These are phyloP conservation scores for Nesogale talazaci DNA, from an alignment of 2,113 vertebrate species.

Conservation along the genomic window DNA sequence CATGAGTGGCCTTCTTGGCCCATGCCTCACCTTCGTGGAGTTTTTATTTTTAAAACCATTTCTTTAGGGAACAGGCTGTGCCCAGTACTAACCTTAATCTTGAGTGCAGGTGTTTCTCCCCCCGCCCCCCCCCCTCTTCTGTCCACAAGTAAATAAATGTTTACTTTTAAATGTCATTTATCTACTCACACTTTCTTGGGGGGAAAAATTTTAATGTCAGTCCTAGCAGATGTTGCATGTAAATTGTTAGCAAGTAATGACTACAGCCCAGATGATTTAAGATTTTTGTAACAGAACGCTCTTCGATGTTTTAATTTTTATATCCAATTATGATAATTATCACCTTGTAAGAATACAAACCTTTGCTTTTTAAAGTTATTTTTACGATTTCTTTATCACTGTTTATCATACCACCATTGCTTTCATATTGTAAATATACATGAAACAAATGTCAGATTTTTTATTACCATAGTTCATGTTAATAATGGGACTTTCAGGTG, in stretches of 20 bases:
- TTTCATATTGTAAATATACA: conserved; percentile 88
- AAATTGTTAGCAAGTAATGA: conserved; percentile 83
- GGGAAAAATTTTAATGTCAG: conserved; percentile 76
- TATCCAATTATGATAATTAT: conserved; percentile 86
- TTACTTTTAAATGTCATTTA: conserved; percentile 80
- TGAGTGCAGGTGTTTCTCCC: conserved; percentile 80
- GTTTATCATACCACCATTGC: conserved; percentile 84
- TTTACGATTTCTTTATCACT: conserved; percentile 85
- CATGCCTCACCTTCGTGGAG: conserved; percentile 76
- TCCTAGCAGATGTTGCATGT: conserved; percentile 87
- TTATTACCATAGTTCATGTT: conserved; percentile 81
- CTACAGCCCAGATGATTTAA: conserved; percentile 82
- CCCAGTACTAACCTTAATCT: conserved; percentile 84
- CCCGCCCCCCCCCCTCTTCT: conserved; percentile 74
- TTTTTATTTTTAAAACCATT: conserved; percentile 63
- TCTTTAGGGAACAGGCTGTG: conserved; percentile 78
- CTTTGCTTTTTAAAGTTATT: conserved; percentile 84
- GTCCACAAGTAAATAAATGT: conserved; percentile 80
- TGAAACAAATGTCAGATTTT: conserved; percentile 83
- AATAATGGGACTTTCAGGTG: conserved; percentile 86
- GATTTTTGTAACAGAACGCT: conserved; percentile 85
- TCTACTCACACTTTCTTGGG: conserved; percentile 74
- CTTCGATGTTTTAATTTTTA: conserved; percentile 86
- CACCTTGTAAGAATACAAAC: conserved; percentile 82
- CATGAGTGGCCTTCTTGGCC: conserved; percentile 71